Conservation (phyloP, 2,888 invertebrate species). For the Eristalis tenax region DNA sequence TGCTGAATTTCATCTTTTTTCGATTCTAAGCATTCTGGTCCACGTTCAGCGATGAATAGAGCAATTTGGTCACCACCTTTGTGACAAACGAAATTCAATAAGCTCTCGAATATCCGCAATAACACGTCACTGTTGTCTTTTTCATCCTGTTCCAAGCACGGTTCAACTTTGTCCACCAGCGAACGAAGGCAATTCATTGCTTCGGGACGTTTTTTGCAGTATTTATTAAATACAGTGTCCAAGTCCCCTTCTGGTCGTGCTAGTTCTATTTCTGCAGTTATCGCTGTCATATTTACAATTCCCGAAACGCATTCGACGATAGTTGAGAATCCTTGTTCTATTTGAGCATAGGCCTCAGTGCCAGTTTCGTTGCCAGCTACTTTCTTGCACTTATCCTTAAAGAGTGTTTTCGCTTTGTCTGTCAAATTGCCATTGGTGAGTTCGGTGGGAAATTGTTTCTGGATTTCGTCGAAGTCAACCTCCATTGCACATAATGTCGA, state of each 20-base stretch:
- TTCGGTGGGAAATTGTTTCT: slow-evolving; percentile 75
- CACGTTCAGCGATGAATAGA: slow-evolving; percentile 91
- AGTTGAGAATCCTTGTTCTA: slow-evolving; percentile 80
- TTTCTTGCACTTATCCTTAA: slow-evolving; percentile 86
- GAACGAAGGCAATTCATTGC: slow-evolving; percentile 83
- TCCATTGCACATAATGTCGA: slow-evolving; percentile 58
- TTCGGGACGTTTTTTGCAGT: slow-evolving; percentile 84
- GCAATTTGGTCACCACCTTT: slow-evolving; percentile 93
- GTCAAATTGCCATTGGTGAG: slow-evolving; percentile 76
- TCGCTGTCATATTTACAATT: slow-evolving; percentile 83
- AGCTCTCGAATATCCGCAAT: slow-evolving; percentile 86
- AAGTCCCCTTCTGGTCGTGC: slow-evolving; percentile 87
- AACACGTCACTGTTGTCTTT: slow-evolving; percentile 84
- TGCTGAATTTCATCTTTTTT: slow-evolving; percentile 84
- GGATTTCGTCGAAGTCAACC: slow-evolving; percentile 75
- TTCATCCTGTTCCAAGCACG: slow-evolving; percentile 86
- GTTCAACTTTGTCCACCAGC: slow-evolving; percentile 83
- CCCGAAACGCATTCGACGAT: slow-evolving; percentile 83
- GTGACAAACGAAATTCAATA: slow-evolving; percentile 88
- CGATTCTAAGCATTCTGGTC: slow-evolving; percentile 87
- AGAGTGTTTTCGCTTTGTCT: slow-evolving; percentile 82
- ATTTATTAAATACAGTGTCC: slow-evolving; percentile 88
- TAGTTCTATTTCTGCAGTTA: slow-evolving; percentile 86
- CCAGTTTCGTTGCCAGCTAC: slow-evolving; percentile 83
- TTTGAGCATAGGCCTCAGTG: slow-evolving; percentile 83